Evolutionary conservation across 2,888 invertebrate species (phyloP).

Genomic region (Hirtodrosophila cameraria): DNA sequence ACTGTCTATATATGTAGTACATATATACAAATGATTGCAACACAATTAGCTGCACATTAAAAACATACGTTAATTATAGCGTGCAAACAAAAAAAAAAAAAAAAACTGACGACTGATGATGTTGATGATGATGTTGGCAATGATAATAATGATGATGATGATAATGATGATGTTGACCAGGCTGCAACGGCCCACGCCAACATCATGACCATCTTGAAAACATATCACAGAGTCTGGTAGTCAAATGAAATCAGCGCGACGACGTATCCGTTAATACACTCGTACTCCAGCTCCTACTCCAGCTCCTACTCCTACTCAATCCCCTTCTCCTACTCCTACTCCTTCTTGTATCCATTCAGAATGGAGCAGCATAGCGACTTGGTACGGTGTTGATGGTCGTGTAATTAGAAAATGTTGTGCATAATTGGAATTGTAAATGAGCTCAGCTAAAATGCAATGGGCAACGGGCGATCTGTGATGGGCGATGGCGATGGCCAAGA

Average conservation of each 20-base stretch:
- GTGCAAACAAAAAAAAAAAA: slow-evolving; percentile 34
- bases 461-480: slow-evolving; percentile 9
- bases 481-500: slow-evolving; percentile 16
- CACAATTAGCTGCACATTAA: slow-evolving; percentile 83
- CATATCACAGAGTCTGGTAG: slow-evolving; percentile 58
- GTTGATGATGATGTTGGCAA: neutral
- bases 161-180: slow-evolving; percentile 60
- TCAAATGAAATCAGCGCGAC: slow-evolving; percentile 77
- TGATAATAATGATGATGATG: slow-evolving; percentile 8
- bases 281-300: too few species aligned
- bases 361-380: neutral
- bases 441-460: slow-evolving; percentile 43
- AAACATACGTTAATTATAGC: slow-evolving; percentile 80
- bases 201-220: slow-evolving; percentile 34
- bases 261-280: slow-evolving; percentile 65
- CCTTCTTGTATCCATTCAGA: slow-evolving; percentile 3
- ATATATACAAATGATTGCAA: slow-evolving; percentile 65
- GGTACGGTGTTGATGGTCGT: slow-evolving; percentile 69
- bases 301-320: too few species aligned
- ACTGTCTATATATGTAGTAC: slow-evolving; percentile 19
- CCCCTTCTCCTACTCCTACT: too few species aligned
- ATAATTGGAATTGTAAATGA: slow-evolving; percentile 82
- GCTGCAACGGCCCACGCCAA: slow-evolving; percentile 50
- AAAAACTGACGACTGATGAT: neutral
- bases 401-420: slow-evolving; percentile 80